These are phyloP conservation scores for Isurus oxyrinchus DNA, from an alignment of 2,113 vertebrate species.

Conservation along the genomic window DNA sequence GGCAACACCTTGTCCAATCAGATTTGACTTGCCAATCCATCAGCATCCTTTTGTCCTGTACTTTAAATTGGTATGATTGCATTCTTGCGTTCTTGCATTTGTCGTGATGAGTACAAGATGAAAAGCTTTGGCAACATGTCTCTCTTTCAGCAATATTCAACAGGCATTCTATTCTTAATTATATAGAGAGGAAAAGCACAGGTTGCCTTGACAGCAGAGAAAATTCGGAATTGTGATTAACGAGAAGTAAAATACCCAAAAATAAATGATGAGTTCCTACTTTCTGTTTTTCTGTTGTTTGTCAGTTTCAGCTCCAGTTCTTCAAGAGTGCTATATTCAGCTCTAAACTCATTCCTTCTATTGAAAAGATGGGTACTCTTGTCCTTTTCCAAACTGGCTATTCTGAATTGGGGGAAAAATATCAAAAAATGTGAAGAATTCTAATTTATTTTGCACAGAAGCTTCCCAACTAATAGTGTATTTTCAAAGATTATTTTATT, in stretches of 20 bases:
- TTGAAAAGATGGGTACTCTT: constrained; percentile 59
- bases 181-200: not conserved
- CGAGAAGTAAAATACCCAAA: not conserved
- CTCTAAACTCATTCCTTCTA: constrained; percentile 63
- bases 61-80: not conserved
- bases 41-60: not conserved
- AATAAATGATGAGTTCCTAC: constrained; percentile 54
- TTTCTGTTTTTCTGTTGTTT: constrained; percentile 62
- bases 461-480: not conserved
- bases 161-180: not conserved
- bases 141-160: not conserved
- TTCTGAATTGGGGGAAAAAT: constrained; percentile 54
- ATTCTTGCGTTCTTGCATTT: not conserved
- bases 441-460: not conserved
- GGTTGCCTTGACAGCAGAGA: not conserved
- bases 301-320: constrained; percentile 64
- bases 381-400: constrained; percentile 73
- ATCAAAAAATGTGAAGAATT: not conserved
- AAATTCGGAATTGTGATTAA: not conserved
- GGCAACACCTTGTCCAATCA: not conserved
- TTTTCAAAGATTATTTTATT: not conserved
- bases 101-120: not conserved
- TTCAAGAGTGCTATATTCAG: constrained; percentile 61
- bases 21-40: too few relatives aligned
- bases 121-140: not conserved